These are phyloP conservation scores for Helicolenus hilgendorfi DNA, from an alignment of 2,797 vertebrate genomes.

Conservation along the genomic window DNA sequence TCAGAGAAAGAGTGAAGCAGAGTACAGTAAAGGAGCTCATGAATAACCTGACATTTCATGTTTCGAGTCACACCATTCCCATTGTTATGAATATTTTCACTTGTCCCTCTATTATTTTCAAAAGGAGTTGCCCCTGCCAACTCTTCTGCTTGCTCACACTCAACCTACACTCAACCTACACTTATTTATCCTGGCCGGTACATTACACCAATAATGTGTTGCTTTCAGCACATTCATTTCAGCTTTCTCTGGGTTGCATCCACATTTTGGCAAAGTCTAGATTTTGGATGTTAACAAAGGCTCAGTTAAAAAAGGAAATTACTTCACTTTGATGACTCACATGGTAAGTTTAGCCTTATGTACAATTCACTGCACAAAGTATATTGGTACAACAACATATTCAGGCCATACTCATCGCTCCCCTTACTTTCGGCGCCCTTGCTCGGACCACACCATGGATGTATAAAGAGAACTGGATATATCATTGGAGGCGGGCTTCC, in stretches of 20 bases:
- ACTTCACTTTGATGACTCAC: not conserved
- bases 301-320: not conserved
- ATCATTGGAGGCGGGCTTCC: no score
- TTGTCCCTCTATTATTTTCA: constrained; percentile 1
- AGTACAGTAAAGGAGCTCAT: constrained; percentile 36
- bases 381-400: not conserved
- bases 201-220: not conserved
- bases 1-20: not conserved
- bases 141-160: not conserved
- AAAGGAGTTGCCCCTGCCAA: not conserved
- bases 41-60: constrained; percentile 42
- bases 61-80: constrained; percentile 16
- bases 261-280: not conserved
- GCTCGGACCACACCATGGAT: not conserved
- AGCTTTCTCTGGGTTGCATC: not conserved
- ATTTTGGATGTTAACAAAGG: not conserved
- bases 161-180: not conserved
- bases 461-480: no score
- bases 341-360: not conserved
- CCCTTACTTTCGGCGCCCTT: not conserved
- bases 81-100: constrained; percentile 12
- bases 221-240: not conserved
- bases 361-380: not conserved
- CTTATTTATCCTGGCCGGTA: no score
- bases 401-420: not conserved